A percentile compares a stretch with the other conserved stretches of the same genome.
phyloP scores from a whole-genome alignment of 1,140 invertebrate species.

The Cyphomyrmex costatus region DNA sequence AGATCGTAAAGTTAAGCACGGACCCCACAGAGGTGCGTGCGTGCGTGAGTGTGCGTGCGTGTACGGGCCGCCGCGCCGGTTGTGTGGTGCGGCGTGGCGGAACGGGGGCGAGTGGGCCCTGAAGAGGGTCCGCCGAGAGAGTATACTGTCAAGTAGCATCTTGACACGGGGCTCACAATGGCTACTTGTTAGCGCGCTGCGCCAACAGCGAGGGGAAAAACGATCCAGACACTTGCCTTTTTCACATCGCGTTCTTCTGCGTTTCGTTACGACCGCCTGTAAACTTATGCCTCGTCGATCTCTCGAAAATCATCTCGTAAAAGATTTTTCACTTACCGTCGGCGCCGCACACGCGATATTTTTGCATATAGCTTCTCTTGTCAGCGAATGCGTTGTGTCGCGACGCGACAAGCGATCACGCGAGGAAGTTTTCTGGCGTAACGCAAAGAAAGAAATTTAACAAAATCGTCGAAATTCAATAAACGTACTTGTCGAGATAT shows the following conservation, averaged over 20 bases:
- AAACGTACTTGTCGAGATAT: neutral
- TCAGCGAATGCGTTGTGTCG: neutral
- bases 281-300: constrained; percentile 8
- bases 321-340: neutral
- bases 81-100: constrained; percentile 20
- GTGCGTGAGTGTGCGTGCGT: neutral
- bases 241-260: constrained; percentile 48
- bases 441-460: neutral
- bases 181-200: constrained; percentile 80
- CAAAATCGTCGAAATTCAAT: neutral
- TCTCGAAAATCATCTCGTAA: constrained; percentile 10
- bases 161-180: constrained; percentile 82
- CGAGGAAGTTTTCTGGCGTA: neutral
- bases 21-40: constrained; percentile 76
- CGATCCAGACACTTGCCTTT: constrained; percentile 65
- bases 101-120: constrained; percentile 71
- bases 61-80: neutral
- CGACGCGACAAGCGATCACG: neutral
- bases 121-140: constrained; percentile 76
- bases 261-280: constrained; percentile 28
- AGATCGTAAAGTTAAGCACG: constrained; percentile 86
- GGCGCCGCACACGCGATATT: neutral
- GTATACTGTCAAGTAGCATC: constrained; percentile 83
- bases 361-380: neutral
- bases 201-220: constrained; percentile 72